phyloP scores from a whole-genome alignment of 2,888 invertebrate species.

The Stenodema calcarata region DNA sequence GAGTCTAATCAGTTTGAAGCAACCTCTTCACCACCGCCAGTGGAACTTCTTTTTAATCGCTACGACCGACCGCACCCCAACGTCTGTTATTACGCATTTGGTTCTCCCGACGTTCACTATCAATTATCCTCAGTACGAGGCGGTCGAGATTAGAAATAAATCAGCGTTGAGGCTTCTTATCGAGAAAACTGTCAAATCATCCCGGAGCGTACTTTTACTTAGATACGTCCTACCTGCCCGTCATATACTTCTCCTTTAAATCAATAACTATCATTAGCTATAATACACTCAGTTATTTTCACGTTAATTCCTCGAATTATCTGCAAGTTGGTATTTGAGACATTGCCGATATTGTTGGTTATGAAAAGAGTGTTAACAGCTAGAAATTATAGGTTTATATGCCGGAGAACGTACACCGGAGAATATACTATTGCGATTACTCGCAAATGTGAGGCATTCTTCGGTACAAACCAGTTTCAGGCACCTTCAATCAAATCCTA shows the following conservation, averaged over 20 bases:
- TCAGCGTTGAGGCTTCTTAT: neutral
- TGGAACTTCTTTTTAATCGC: constrained; percentile 9
- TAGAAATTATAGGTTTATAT: neutral
- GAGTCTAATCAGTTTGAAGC: neutral
- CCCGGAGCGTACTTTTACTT: neutral
- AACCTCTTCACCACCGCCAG: neutral
- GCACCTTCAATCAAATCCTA: too few species aligned
- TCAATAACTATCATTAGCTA: neutral
- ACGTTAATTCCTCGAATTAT: neutral
- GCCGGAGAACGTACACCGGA: too few species aligned
- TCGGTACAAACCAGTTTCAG: too few species aligned
- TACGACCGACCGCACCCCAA: neutral
- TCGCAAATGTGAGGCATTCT: too few species aligned
- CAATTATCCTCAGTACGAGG: neutral
- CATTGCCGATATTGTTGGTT: neutral
- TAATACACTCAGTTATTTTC: neutral
- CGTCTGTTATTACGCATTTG: constrained; percentile 8
- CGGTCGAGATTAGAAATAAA: neutral
- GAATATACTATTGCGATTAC: too few species aligned
- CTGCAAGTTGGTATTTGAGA: neutral
- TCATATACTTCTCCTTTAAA: neutral
- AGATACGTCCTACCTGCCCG: neutral
- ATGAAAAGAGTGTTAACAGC: neutral
- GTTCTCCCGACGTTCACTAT: neutral
- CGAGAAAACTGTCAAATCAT: neutral